phyloP scores from a whole-genome alignment of 1,140 invertebrate species.

The Lithobius niger region DNA sequence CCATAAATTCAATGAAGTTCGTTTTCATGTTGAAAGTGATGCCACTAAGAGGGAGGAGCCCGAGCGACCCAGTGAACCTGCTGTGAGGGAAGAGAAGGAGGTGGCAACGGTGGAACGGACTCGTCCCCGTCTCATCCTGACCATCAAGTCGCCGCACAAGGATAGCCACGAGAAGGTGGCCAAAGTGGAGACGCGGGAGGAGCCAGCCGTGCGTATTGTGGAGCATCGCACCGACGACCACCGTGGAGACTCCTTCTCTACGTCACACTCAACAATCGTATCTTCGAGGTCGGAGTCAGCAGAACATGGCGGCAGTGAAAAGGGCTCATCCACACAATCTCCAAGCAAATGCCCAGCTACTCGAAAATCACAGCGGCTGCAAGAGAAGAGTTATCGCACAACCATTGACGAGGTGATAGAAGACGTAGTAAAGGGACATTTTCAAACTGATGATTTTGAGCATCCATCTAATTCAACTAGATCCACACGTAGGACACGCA shows the following conservation, averaged over 20 bases:
- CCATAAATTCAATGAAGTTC: not conserved
- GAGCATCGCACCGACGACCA: not conserved
- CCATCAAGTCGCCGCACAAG: slow-evolving; percentile 13
- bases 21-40: not conserved
- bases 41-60: not conserved
- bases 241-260: not conserved
- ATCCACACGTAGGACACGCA: not conserved
- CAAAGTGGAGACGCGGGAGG: slow-evolving; percentile 10
- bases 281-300: not conserved
- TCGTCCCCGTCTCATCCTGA: slow-evolving; percentile 6
- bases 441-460: slow-evolving; percentile 3
- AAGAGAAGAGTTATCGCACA: slow-evolving; percentile 55
- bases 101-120: not conserved
- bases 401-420: slow-evolving; percentile 75
- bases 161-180: slow-evolving; percentile 5
- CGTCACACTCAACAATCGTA: not conserved
- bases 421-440: slow-evolving; percentile 54
- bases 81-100: slow-evolving; percentile 7
- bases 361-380: slow-evolving; percentile 60
- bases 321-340: not conserved
- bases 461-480: slow-evolving; percentile 5
- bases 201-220: not conserved
- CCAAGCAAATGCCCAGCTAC: slow-evolving; percentile 36
- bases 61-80: not conserved
- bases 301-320: not conserved